Base-by-base conservation (phyloP, 2,113 vertebrate genomes). In the Talpa occidentalis region DNA sequence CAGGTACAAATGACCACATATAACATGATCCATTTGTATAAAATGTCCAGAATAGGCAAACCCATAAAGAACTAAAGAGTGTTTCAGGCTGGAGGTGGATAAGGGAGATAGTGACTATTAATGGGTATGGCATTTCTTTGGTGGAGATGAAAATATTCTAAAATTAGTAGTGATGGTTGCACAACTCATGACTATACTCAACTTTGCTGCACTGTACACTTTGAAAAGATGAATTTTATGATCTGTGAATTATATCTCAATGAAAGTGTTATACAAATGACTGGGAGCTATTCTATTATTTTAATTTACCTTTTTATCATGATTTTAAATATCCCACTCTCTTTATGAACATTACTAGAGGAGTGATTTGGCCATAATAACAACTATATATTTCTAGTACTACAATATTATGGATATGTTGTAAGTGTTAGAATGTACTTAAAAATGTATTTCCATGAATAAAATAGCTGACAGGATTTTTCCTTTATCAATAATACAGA, bases 181-280 rank as follows among this genome's bases (percentile, higher is more conserved):
- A 91, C 24, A 73, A 56, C 22, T 79, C 59, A 64, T 94, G 74
- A 86, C n/a, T 62, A 66, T 70, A 32, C 5, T 67, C 76, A 81
- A 93, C 78, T 0, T 1, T 26, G 47, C 12, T 56, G 5, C 82
- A 66, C 7, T 42, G 32, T 77, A 76, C 4, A 54, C 5, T 93
- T 76, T 54, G 42, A 79, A 79, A 87, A n/a, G 26, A 32, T 66
- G 3, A 70, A 60, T 44, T 90, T 95, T 84, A 89, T 67, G n/a
- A 22, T 54, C 49, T 86, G 26, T 83, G 62, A 93, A 67, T 91
- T 88, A 88, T 40, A 62, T 62, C 26, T 70, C 56, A 79, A 35
- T 84, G 49, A 85, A 91, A 91, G 22, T 80, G 2, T 54, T 85
- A 79, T 28, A 72, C 62, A 93, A 85, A 72, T 70, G 37, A 79